Percentiles rank a stretch among this genome's conserved stretches.
Conservation (phyloP, 2,888 invertebrate species). For the Eupithecia centaureata region DNA sequence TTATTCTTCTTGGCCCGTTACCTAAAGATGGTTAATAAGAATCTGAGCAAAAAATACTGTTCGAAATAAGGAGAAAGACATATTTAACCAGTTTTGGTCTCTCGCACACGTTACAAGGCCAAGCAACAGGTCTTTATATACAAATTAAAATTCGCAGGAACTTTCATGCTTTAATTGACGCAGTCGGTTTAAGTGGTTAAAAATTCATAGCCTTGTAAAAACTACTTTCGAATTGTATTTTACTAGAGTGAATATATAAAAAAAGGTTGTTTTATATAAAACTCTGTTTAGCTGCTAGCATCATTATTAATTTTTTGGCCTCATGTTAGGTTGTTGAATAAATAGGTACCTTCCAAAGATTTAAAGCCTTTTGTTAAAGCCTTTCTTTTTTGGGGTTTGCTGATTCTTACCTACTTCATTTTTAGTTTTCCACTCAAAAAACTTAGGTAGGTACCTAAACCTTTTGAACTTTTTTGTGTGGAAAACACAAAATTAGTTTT, state of each 20-base stretch:
- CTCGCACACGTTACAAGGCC: not conserved
- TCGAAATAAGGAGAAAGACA: not conserved
- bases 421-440: too few relatives aligned
- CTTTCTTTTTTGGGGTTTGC: too few relatives aligned
- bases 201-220: not conserved
- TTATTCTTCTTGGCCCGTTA: not conserved
- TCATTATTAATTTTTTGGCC: too few relatives aligned
- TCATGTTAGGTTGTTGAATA: too few relatives aligned
- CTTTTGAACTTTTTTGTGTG: too few relatives aligned
- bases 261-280: not conserved
- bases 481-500: too few relatives aligned
- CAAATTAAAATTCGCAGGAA: conserved; percentile 8
- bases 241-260: not conserved
- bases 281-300: too few relatives aligned
- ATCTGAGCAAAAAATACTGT: not conserved
- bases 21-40: too few relatives aligned
- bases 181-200: not conserved
- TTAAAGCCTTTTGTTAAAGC: too few relatives aligned
- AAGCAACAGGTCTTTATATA: not conserved
- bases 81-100: not conserved
- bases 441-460: too few relatives aligned
- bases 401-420: too few relatives aligned
- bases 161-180: not conserved
- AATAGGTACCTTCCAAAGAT: too few relatives aligned
- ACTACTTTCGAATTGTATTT: not conserved